phyloP scores from a whole-genome alignment of 1,140 invertebrate genomes.

The Metaphire vulgaris region DNA sequence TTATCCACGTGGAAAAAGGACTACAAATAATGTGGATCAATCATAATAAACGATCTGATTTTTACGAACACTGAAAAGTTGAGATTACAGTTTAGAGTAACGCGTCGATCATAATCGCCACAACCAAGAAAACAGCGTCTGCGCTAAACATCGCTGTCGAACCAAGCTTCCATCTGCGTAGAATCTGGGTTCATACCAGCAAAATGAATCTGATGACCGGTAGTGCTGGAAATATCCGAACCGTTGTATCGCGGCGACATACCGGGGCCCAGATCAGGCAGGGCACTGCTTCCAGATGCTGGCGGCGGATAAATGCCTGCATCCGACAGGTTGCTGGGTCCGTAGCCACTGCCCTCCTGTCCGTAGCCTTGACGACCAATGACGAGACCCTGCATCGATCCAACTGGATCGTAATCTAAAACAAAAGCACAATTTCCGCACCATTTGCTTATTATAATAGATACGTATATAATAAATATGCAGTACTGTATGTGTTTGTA shows the following conservation, averaged over 20 bases:
- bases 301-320: not conserved
- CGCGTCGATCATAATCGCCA: not conserved
- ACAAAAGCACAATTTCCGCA: no score
- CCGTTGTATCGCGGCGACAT: not conserved
- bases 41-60: no score
- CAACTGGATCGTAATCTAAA: not conserved
- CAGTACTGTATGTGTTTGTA: no score
- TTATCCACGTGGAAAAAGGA: no score
- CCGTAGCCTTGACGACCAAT: not conserved
- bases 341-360: no score
- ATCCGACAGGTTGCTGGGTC: not conserved
- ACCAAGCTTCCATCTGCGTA: not conserved
- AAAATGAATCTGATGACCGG: not conserved
- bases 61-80: no score
- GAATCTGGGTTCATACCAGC: not conserved
- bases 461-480: no score
- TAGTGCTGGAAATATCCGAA: not conserved
- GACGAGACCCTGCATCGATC: not conserved
- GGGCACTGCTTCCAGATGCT: not conserved
- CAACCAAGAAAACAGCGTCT: not conserved
- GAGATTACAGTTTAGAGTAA: not conserved
- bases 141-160: not conserved
- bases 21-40: no score
- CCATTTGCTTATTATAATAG: no score
- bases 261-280: not conserved